These are phyloP conservation scores for Colistium nudipinnis DNA, from an alignment of 2,113 vertebrate genomes.

Conservation along the genomic window DNA sequence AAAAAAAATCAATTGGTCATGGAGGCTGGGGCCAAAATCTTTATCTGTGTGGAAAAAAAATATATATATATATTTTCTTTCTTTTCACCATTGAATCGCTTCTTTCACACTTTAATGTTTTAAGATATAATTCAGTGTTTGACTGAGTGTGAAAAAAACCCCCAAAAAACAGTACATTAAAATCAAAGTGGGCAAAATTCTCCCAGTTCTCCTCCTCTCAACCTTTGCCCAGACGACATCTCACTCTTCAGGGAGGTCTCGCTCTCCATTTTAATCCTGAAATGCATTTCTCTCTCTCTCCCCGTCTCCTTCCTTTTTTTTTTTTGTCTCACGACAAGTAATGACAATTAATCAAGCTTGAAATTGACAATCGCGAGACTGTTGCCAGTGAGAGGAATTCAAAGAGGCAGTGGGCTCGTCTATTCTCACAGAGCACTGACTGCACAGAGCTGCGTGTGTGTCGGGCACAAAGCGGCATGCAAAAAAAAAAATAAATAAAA, in stretches of 20 bases:
- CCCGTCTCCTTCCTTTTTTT: slow-evolving; percentile 6
- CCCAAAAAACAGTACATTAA: slow-evolving; percentile 45
- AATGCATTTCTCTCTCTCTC: slow-evolving; percentile 59
- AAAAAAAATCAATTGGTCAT: neutral
- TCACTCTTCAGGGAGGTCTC: slow-evolving; percentile 69
- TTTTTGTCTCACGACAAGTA: slow-evolving; percentile 73
- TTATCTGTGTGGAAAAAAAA: too few species aligned
- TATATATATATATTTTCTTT: too few species aligned
- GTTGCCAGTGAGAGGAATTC: slow-evolving; percentile 74
- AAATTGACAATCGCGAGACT: slow-evolving; percentile 83
- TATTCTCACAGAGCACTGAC: slow-evolving; percentile 52
- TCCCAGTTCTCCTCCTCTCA: slow-evolving; percentile 41
- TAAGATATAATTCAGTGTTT: neutral
- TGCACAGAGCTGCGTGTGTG: slow-evolving; percentile 35
- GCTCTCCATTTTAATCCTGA: slow-evolving; percentile 72
- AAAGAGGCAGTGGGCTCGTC: slow-evolving; percentile 66
- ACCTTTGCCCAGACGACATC: slow-evolving; percentile 43
- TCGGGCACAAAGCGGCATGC: slow-evolving; percentile 27
- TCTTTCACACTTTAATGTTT: slow-evolving; percentile 3
- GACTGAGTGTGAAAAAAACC: slow-evolving; percentile 23
- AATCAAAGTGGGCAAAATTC: slow-evolving; percentile 22
- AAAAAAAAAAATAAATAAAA: neutral
- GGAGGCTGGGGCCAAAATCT: neutral
- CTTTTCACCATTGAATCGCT: slow-evolving; percentile 19
- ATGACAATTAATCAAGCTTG: slow-evolving; percentile 85